Conservation (phyloP, 2,888 invertebrate genomes). For the Silvanus unidentatus region DNA sequence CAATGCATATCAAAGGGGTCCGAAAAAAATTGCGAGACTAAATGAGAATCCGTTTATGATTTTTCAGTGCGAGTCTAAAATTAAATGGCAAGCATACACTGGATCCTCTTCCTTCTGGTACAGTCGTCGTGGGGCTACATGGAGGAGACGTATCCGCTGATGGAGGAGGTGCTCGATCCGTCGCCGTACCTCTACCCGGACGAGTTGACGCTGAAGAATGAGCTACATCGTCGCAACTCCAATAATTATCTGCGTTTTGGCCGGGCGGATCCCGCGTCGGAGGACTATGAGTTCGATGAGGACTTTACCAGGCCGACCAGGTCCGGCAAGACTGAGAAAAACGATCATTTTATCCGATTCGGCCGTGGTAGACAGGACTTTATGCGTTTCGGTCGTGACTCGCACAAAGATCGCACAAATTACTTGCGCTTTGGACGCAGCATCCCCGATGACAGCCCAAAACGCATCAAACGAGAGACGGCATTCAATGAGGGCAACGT, state of each 20-base stretch:
- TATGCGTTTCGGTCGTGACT: conserved; percentile 21
- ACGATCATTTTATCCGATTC: conserved; percentile 32
- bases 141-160: conserved; percentile 21
- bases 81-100: not conserved
- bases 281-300: conserved; percentile 22
- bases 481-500: conserved; percentile 6
- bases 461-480: conserved; percentile 24
- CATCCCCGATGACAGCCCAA: conserved; percentile 14
- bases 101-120: conserved; percentile 14
- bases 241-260: conserved; percentile 30
- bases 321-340: conserved; percentile 27
- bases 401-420: conserved; percentile 14
- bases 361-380: conserved; percentile 27
- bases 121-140: conserved; percentile 23
- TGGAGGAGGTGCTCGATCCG: conserved; percentile 8
- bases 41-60: too few species aligned
- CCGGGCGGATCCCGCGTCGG: conserved; percentile 13
- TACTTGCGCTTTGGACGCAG: conserved; percentile 26
- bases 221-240: conserved; percentile 15
- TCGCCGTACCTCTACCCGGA: conserved; percentile 15
- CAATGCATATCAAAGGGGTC: too few species aligned
- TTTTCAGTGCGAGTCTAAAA: too few species aligned
- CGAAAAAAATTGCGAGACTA: not conserved
- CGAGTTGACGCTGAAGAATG: conserved; percentile 16
- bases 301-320: conserved; percentile 26